Percentiles rank a stretch among this genome's conserved stretches.
These are phyloP conservation scores for Drosophila pectinifera DNA, from an alignment of 1,140 invertebrate genomes.

Conservation along the genomic window DNA sequence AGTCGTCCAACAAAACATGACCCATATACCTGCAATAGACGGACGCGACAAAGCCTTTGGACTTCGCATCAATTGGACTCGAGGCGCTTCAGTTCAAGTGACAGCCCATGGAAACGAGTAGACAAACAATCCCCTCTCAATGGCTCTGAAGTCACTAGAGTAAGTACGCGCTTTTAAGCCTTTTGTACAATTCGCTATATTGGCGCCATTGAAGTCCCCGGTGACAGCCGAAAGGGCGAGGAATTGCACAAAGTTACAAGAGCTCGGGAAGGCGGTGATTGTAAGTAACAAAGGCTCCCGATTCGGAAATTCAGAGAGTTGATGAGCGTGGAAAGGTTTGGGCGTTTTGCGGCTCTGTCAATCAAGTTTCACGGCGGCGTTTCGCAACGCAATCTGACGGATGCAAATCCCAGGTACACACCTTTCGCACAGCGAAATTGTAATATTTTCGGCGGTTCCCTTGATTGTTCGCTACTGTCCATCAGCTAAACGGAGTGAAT, in stretches of 20 bases:
- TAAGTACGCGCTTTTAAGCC: conserved; percentile 33
- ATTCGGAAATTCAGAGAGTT: conserved; percentile 19
- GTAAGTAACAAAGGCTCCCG: conserved; percentile 57
- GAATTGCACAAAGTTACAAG: conserved; percentile 51
- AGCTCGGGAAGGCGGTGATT: no score
- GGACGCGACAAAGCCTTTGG: conserved; percentile 54
- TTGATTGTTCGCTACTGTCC: conserved; percentile 45
- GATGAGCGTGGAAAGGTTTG: conserved; percentile 66
- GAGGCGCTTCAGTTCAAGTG: conserved; percentile 69
- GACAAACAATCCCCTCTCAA: conserved; percentile 70
- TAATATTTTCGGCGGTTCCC: conserved; percentile 56
- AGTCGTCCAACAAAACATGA: conserved; percentile 38
- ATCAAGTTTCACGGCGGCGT: conserved; percentile 55
- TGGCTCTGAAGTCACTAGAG: conserved; percentile 55
- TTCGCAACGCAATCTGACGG: conserved; percentile 31
- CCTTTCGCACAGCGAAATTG: conserved; percentile 42
- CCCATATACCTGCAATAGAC: conserved; percentile 50
- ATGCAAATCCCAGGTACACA: conserved; percentile 35
- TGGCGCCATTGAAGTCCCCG: conserved; percentile 37
- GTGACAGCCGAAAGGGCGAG: conserved; percentile 31
- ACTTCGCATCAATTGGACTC: conserved; percentile 69
- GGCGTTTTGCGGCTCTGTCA: conserved; percentile 58
- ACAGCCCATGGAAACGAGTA: conserved; percentile 76
- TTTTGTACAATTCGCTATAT: conserved; percentile 15
- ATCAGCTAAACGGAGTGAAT: conserved; percentile 48